Evolutionary conservation across 2,888 invertebrate genomes (phyloP).

Genomic region (Omphaloscelis lunosa): DNA sequence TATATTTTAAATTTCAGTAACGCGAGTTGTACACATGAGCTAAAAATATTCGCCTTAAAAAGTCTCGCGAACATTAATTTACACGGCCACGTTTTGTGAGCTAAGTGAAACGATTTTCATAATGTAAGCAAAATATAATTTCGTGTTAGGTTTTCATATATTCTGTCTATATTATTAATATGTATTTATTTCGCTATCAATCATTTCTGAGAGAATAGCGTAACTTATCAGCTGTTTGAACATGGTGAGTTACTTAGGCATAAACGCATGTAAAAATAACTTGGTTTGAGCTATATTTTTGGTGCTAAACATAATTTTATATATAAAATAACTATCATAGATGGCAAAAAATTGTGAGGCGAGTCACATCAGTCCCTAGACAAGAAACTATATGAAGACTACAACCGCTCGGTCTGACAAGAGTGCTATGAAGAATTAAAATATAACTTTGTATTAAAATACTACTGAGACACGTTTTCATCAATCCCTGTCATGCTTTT

Average conservation of each 20-base stretch:
- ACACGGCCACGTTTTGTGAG: background rate
- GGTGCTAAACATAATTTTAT: background rate
- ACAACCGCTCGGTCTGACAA: no score
- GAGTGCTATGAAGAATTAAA: no score
- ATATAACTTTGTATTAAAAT: background rate
- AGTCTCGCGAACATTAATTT: background rate
- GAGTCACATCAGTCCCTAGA: no score
- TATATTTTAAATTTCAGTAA: conserved; percentile 11
- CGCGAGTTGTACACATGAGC: background rate
- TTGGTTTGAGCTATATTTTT: background rate
- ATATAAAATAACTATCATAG: no score
- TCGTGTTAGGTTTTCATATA: conserved; percentile 14
- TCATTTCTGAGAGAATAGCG: conserved; percentile 31
- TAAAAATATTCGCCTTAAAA: conserved; percentile 9
- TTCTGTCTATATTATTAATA: conserved; percentile 15
- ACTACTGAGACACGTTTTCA: no score
- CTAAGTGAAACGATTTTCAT: conserved; percentile 38
- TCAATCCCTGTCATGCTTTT: background rate
- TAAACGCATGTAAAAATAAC: background rate
- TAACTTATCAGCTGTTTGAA: conserved; percentile 21
- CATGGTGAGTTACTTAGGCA: conserved; percentile 21
- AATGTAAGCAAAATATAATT: conserved; percentile 41
- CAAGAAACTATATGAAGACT: no score
- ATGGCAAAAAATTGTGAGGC: no score
- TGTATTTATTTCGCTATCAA: conserved; percentile 40